A percentile compares a stretch with the other conserved stretches of the same genome.
Evolutionary conservation across 2,797 vertebrate species (phyloP).

Genomic region (Chromis chromis): DNA sequence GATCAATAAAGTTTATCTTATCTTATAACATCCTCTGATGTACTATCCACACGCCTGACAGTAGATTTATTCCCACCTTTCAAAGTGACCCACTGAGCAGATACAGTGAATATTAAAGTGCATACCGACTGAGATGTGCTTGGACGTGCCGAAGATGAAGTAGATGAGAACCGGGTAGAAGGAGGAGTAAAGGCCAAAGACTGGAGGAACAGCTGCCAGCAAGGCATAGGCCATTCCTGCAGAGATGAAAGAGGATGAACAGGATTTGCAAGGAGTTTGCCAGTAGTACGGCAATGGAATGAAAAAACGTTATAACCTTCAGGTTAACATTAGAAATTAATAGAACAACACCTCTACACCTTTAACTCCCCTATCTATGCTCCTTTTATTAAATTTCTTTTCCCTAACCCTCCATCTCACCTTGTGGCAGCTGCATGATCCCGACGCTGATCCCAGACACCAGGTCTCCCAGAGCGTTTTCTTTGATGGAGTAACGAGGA

Average conservation of each 20-base stretch:
- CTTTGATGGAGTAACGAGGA: conserved; percentile 89
- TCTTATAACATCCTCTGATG: not conserved
- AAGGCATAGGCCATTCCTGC: conserved; percentile 88
- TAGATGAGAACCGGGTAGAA: conserved; percentile 93
- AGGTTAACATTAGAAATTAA: not conserved
- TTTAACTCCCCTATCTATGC: not conserved
- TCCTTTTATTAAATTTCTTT: too few species aligned
- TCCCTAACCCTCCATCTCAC: conserved; percentile 73
- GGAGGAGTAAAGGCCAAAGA: conserved; percentile 91
- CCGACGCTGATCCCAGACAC: conserved; percentile 93
- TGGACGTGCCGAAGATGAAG: conserved; percentile 92
- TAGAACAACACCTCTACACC: not conserved
- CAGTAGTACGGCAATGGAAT: too few species aligned
- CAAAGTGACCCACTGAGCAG: not conserved
- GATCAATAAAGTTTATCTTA: too few species aligned
- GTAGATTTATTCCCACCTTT: not conserved
- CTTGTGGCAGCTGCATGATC: conserved; percentile 89
- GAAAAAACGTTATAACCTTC: too few species aligned
- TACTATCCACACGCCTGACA: not conserved
- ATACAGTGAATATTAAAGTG: not conserved
- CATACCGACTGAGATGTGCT: conserved; percentile 89
- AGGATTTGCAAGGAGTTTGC: not conserved
- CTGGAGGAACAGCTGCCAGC: conserved; percentile 88
- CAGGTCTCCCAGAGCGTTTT: conserved; percentile 90
- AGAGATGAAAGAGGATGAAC: not conserved